Percentiles rank a stretch among this genome's conserved stretches.
These are phyloP conservation scores for Silvanus unidentatus DNA, from an alignment of 2,888 invertebrate species.

Conservation along the genomic window DNA sequence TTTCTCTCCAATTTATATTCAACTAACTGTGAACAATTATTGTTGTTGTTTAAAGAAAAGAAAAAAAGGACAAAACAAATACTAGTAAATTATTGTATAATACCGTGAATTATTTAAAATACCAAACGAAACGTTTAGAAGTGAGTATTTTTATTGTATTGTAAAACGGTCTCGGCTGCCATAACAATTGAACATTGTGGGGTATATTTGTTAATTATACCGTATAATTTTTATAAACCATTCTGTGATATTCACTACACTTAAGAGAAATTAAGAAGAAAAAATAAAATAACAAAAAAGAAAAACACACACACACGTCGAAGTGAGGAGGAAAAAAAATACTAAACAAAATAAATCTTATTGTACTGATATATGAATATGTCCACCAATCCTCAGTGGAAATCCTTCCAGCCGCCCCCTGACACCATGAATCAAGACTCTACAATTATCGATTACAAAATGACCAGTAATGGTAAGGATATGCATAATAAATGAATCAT, in stretches of 20 bases:
- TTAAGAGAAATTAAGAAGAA: slow-evolving; percentile 44
- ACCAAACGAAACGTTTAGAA: slow-evolving; percentile 15
- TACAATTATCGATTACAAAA: slow-evolving; percentile 75
- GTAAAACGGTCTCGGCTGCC: slow-evolving; percentile 38
- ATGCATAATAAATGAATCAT: background rate
- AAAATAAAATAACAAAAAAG: slow-evolving; percentile 35
- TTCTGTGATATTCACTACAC: slow-evolving; percentile 58
- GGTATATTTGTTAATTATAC: slow-evolving; percentile 33
- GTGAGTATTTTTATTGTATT: slow-evolving; percentile 28
- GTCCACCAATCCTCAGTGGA: slow-evolving; percentile 85
- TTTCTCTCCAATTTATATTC: slow-evolving; percentile 14
- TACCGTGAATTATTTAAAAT: slow-evolving; percentile 14
- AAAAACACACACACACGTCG: slow-evolving; percentile 40
- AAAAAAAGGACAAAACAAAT: background rate
- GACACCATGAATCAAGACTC: slow-evolving; percentile 70
- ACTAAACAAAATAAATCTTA: slow-evolving; percentile 31
- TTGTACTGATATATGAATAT: slow-evolving; percentile 47
- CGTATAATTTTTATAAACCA: slow-evolving; percentile 44
- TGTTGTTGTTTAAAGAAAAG: slow-evolving; percentile 22
- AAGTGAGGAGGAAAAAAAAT: slow-evolving; percentile 33
- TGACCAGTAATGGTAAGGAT: slow-evolving; percentile 50
- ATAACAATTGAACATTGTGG: slow-evolving; percentile 39
- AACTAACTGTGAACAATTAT: slow-evolving; percentile 30
- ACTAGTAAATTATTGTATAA: slow-evolving; percentile 12
- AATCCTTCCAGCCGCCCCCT: slow-evolving; percentile 87